Evolutionary conservation across 2,113 vertebrate species (phyloP).

Genomic region (Eublepharis macularius): DNA sequence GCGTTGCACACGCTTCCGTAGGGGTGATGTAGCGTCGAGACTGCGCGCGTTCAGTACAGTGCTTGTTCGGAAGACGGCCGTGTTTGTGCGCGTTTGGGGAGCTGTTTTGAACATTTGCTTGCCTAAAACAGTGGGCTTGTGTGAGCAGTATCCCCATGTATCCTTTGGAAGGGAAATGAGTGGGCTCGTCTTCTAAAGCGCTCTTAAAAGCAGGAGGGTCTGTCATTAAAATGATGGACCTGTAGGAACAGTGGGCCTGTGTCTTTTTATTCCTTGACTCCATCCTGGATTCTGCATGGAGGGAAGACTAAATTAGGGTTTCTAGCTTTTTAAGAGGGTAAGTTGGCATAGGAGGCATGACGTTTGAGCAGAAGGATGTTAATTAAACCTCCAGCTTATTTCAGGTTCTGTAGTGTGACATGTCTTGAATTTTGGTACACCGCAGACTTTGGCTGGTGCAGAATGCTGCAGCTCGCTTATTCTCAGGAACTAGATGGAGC

Average conservation of each 20-base stretch:
- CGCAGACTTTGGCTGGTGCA: no score
- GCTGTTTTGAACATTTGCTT: not conserved
- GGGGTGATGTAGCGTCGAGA: not conserved
- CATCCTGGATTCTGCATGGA: not conserved
- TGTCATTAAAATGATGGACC: no score
- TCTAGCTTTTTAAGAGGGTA: not conserved
- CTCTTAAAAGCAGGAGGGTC: no score
- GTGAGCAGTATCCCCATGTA: no score
- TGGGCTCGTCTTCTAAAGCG: no score
- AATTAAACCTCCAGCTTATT: not conserved
- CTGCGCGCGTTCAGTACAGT: not conserved
- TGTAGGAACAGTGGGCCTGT: not conserved
- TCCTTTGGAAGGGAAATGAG: no score
- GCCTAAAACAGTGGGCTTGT: not conserved
- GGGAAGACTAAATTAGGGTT: not conserved
- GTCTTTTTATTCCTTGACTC: not conserved
- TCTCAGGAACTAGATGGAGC: no score
- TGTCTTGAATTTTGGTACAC: not conserved
- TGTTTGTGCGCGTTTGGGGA: not conserved
- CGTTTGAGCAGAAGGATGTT: no score
- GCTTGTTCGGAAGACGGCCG: not conserved
- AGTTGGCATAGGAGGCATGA: no score
- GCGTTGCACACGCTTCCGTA: not conserved
- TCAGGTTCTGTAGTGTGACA: not conserved
- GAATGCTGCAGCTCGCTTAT: no score